Evolutionary conservation across 2,888 invertebrate genomes (phyloP), one percentile per base, ranked within the genome.

Genomic region (Drosophila mayaguana): DNA sequence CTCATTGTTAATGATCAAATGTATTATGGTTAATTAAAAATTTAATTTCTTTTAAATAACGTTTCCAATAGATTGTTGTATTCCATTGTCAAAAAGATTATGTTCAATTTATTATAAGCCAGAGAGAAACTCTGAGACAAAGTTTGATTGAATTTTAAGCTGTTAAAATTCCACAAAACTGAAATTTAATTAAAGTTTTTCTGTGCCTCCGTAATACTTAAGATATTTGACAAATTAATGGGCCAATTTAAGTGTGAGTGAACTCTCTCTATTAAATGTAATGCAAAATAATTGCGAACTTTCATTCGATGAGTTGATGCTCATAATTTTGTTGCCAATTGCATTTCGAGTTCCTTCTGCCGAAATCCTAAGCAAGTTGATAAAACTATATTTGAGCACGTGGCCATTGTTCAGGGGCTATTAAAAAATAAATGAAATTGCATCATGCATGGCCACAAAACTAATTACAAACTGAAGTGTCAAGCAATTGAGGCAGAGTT

Each of bases 401-500:
- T 80, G 76, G 56, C 28, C 43, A 40, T 73, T 78, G 78, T 46
- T 38, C 78, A 45, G 12, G n/a, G 48, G 57, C 78, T 57, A 67
- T 72, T 62, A 72, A 81, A 78, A 70, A 63, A 20, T 64, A 80
- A 81, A 78, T 78, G 53, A 61, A 77, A 67, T 78, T 67, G 67
- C n/a, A n/a, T 53, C 78, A 78, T 81, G 77, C 87, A 71, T 86
- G 73, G 84, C 89, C 89, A 77, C 88, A 88, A 83, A 83, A 83
- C 83, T 83, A 84, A 84, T 84, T 84, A 90, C 89, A 83, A 50
- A 75, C 73, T 86, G 67, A 90, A 84, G 84, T 84, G 84, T 88
- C 90, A 86, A 66, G 69, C 83, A 82, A 85, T 88, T 82, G 79
- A 75, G 82, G 82, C 78, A 78, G 72, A 78, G 78, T 55, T 45